A percentile compares a stretch with the other conserved stretches of the same genome.
Conservation (phyloP, 2,888 invertebrate genomes). For the Tipula helvola region DNA sequence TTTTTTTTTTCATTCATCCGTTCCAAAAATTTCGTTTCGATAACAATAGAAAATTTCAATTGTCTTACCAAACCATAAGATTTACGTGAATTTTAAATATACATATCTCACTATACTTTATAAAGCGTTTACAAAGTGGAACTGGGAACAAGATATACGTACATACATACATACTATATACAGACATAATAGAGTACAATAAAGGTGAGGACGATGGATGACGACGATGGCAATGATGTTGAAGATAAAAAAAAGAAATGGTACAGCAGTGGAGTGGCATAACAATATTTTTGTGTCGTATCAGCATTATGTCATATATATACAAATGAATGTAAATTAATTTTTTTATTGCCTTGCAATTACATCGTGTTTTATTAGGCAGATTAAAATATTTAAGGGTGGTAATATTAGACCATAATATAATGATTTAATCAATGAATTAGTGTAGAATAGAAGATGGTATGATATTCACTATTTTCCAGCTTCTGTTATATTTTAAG, state of each 20-base stretch:
- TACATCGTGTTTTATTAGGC: not conserved
- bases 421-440: not conserved
- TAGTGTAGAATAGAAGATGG: not conserved
- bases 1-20: not conserved
- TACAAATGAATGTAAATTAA: not conserved
- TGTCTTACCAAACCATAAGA: not conserved
- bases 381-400: not conserved
- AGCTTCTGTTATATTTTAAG: not conserved
- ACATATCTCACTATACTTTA: not conserved
- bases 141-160: not conserved
- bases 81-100: conserved; percentile 4
- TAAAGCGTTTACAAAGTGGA: not conserved
- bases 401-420: not conserved
- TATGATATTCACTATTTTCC: not conserved
- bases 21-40: not conserved
- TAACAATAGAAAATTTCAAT: not conserved
- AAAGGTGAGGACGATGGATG: not conserved
- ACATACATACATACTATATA: not conserved
- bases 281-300: not conserved
- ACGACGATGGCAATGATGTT: not conserved
- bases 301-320: not conserved
- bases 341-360: not conserved
- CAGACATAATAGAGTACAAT: not conserved
- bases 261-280: not conserved
- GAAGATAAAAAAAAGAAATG: not conserved